A percentile compares a stretch with the other conserved stretches of the same genome.
These are phyloP conservation scores for Aphelenchoides fujianensis DNA, from an alignment of 1,140 invertebrate species.

Conservation along the genomic window DNA sequence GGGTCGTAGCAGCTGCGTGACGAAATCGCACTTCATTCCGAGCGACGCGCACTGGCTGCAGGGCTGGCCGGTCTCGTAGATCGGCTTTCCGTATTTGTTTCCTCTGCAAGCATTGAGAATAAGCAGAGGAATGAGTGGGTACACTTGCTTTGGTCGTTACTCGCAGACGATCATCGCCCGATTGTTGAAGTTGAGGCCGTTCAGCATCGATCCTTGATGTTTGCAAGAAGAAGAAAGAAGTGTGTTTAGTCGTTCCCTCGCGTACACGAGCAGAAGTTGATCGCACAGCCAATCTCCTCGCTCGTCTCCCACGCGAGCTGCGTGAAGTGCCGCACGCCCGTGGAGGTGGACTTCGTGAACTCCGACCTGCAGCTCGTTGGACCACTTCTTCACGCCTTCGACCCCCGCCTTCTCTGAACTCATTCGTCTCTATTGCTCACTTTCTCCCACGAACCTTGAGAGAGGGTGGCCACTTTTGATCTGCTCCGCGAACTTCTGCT, in stretches of 20 bases:
- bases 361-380: too few relatives aligned
- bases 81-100: slow-evolving; percentile 4
- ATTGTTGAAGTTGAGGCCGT: not conserved
- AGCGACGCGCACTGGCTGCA: not conserved
- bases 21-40: not conserved
- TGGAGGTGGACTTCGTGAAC: not conserved
- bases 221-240: not conserved
- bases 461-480: too few relatives aligned
- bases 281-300: slow-evolving; percentile 8
- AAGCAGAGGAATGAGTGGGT: not conserved
- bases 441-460: too few relatives aligned
- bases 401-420: too few relatives aligned
- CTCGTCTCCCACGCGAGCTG: not conserved
- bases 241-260: not conserved
- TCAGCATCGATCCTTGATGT: not conserved
- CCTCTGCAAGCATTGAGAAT: not conserved
- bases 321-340: not conserved
- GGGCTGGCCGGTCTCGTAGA: not conserved
- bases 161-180: not conserved
- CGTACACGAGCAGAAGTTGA: slow-evolving; percentile 8
- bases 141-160: slow-evolving; percentile 7
- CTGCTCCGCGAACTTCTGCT: too few relatives aligned
- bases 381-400: too few relatives aligned
- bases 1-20: not conserved
- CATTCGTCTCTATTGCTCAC: too few relatives aligned